Base-by-base conservation (phyloP, 2,888 invertebrate species). In the Cephus sareptanus region DNA sequence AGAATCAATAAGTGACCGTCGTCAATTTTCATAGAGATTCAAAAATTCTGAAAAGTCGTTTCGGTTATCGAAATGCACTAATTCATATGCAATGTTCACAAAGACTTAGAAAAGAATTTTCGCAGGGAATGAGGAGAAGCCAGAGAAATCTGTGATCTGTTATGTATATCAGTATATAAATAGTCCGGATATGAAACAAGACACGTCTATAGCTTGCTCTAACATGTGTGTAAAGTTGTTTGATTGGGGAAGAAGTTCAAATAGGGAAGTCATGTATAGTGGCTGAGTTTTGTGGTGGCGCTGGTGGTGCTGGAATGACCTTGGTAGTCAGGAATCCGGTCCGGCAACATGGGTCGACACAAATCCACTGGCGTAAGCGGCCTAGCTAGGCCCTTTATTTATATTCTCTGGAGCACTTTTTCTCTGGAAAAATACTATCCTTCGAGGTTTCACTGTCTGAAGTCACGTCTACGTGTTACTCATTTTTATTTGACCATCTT, bases 281-380 rank as follows among this genome's bases (percentile, higher is more conserved):
- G 12, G 33, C 70, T 30, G 30, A 70, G 75, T 81, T 75, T 77
- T 80, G 76, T 81, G 74, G 71, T 81, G 81, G 77, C 74, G 76
- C 78, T 80, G 83, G 82, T 81, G 80, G 82, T 82, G 83, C 82
- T 83, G 83, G 79, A 83, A 84, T 83, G 88, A 89, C 89, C 89
- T 89, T 89, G 89, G 88, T 84, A 87, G 87, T 88, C 86, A 89
- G 87, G 89, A 89, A 89, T 89, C 89, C 88, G 88, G 89, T 89
- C 82, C 81, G 86, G 83, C 89, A 87, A 87, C 89, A 87, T 87
- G 86, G 84, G 85, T 87, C 87, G 87, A 86, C 84, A 85, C 86
- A 74, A 23, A 86, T 79, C 85, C 85, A 86, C 84, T 84, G 86
- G 85, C 86, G 85, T 81, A 82, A 85, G 82, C 81, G 83, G 15